Evolutionary conservation across 2,888 invertebrate genomes (phyloP).

Genomic region (Chalcis sispes): DNA sequence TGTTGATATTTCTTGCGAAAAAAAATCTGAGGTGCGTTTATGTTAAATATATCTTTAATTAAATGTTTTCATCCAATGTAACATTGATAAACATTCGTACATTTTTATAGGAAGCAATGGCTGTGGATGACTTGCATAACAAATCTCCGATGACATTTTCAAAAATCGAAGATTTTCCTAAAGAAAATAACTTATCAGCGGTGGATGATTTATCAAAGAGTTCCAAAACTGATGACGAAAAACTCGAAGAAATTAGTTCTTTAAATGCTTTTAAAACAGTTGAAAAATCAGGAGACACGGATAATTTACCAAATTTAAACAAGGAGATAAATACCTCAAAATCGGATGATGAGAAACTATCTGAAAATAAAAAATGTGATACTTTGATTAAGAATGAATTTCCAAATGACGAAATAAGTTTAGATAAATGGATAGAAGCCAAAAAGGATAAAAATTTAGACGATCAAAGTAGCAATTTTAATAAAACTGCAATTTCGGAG

Average conservation of each 20-base stretch:
- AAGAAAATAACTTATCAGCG: conserved; percentile 38
- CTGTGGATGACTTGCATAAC: neutral
- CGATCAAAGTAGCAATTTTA: conserved; percentile 33
- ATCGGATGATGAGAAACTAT: conserved; percentile 66
- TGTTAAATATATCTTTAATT: too few species aligned
- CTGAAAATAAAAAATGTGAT: conserved; percentile 59
- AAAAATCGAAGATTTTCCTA: conserved; percentile 35
- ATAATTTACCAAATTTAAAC: neutral
- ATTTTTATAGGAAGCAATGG: conserved; percentile 26
- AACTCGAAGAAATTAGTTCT: conserved; percentile 65
- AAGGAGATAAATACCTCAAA: conserved; percentile 61
- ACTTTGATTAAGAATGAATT: conserved; percentile 29
- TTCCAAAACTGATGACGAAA: conserved; percentile 70
- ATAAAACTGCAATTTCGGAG: conserved; percentile 44
- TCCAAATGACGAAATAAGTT: conserved; percentile 43
- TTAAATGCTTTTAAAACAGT: conserved; percentile 45
- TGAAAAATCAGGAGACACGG: conserved; percentile 31
- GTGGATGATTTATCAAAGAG: conserved; percentile 60
- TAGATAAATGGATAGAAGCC: conserved; percentile 40
- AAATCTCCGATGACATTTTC: neutral
- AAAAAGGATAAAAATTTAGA: conserved; percentile 23
- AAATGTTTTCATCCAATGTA: too few species aligned
- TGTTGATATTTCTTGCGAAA: conserved; percentile 1
- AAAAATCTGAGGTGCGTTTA: conserved; percentile 41
- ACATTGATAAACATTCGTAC: too few species aligned